A percentile compares a stretch with the other conserved stretches of the same genome.
Evolutionary conservation across 2,797 vertebrate genomes (phyloP).

Genomic region (Merluccius polli): DNA sequence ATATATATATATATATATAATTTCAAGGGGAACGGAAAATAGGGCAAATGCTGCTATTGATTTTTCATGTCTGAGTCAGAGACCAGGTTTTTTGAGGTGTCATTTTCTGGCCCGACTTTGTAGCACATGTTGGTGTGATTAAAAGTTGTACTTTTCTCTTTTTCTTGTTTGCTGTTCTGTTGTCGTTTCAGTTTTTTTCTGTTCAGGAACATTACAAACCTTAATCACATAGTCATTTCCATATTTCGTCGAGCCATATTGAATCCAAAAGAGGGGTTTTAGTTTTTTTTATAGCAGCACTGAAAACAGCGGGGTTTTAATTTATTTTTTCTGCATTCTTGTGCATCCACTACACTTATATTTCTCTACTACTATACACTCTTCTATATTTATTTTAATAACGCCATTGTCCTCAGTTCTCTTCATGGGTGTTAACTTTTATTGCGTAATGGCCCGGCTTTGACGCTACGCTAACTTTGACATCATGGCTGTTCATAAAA

Average conservation of each 20-base stretch:
- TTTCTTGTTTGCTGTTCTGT: conserved; percentile 26
- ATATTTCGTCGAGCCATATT: background rate
- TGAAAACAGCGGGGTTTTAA: background rate
- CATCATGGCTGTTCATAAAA: conserved; percentile 72
- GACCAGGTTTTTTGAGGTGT: conserved; percentile 49
- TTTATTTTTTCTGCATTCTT: background rate
- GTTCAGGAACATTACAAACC: background rate
- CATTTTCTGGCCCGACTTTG: conserved; percentile 45
- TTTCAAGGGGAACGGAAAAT: conserved; percentile 56
- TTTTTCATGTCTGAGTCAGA: conserved; percentile 53
- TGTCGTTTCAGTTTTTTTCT: conserved; percentile 5
- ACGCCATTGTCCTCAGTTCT: conserved; percentile 59
- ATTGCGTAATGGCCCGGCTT: conserved; percentile 63
- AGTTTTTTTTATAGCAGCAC: background rate
- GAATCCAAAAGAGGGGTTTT: background rate
- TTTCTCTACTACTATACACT: background rate
- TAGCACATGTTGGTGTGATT: conserved; percentile 44
- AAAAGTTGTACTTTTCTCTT: conserved; percentile 39
- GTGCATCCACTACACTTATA: background rate
- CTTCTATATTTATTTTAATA: conserved; percentile 67
- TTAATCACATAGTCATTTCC: background rate
- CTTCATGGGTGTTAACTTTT: conserved; percentile 73
- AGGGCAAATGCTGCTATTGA: conserved; percentile 59
- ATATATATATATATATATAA: conserved; percentile 16
- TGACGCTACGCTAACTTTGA: conserved; percentile 64